Evolutionary conservation across 2,113 vertebrate species (phyloP), one percentile per base, ranked within the genome.

Genomic region (Spea bombifrons): DNA sequence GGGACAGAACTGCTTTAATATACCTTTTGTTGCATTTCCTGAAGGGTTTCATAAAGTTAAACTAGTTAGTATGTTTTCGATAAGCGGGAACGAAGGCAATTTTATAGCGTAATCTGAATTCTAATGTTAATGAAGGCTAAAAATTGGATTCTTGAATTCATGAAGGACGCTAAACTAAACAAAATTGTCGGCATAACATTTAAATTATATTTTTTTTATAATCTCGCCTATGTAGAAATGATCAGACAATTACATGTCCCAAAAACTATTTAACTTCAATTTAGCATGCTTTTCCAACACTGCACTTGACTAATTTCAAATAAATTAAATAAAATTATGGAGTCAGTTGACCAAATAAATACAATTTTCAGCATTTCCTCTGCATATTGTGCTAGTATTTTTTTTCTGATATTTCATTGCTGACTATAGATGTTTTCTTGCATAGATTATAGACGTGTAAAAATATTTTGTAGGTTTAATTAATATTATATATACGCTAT

Each of bases 161-260:
- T 88, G 86, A 87, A 89, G 75, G 86, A 88, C 73, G 88, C 88
- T 84, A 88, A 90, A 93, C 88, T 89, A 88, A 90, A 87, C 84
- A 86, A 89, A 92, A 92, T 89, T 91, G 89, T 91, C 87, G 90
- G 89, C 87, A 91, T 90, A 91, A 91, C 88, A 91, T 91, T 93
- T 88, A 93, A 92, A 92, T 92, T 91, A 90, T 89, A 89, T 48
- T n/a, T 92, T 92, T 90, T 91, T 91, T 84, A 91, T 93, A 91
- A 92, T 89, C 90, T 91, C 88, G 89, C 88, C 87, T 91, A 92
- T 93, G 92, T 92, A 93, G 90, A 92, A 93, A 92, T 92, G 91
- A 93, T 92, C 91, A 92, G 89, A 92, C 90, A 93, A 93, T 92
- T 92, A 92, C 88, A 91, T 92, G 89, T 93, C 91, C 90, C 90